A percentile compares a stretch with the other conserved stretches of the same genome.
Evolutionary conservation across 2,797 vertebrate genomes (phyloP).

Genomic region (Diglossa cyanea): DNA sequence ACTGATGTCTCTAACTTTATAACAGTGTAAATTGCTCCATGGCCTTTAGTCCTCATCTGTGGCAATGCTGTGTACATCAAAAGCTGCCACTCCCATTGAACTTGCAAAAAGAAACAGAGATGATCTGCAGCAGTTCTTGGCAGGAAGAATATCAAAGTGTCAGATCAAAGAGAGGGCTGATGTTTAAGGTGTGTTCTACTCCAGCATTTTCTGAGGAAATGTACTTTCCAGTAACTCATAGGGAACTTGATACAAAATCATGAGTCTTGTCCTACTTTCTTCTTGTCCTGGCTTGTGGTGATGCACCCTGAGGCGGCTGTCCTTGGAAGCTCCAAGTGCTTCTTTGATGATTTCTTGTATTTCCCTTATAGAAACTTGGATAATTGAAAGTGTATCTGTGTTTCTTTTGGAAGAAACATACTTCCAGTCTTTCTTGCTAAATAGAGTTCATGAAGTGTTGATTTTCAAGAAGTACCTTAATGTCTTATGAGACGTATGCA

Average conservation of each 20-base stretch:
- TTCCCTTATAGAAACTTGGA: background rate
- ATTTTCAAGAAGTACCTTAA: no score
- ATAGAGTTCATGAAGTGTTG: no score
- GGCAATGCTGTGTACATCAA: background rate
- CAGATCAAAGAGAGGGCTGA: background rate
- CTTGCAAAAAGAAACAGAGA: background rate
- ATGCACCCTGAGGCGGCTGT: background rate
- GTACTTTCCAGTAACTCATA: background rate
- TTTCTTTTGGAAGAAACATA: background rate
- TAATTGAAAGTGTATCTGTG: background rate
- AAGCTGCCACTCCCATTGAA: background rate
- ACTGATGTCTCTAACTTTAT: background rate
- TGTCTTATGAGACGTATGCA: no score
- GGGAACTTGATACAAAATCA: background rate
- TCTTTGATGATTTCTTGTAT: background rate
- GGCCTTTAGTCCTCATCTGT: background rate
- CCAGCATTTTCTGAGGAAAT: background rate
- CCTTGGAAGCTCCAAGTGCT: background rate
- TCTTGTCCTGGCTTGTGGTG: background rate
- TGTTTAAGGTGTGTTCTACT: background rate
- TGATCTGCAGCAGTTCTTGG: background rate
- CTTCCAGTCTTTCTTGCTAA: background rate
- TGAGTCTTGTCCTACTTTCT: rapidly evolving
- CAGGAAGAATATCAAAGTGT: background rate
- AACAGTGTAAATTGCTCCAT: background rate